Percentiles rank a stretch among this genome's conserved stretches.
These are phyloP conservation scores for Ceyx margarethae DNA, from an alignment of 2,113 vertebrate genomes.

Conservation along the genomic window DNA sequence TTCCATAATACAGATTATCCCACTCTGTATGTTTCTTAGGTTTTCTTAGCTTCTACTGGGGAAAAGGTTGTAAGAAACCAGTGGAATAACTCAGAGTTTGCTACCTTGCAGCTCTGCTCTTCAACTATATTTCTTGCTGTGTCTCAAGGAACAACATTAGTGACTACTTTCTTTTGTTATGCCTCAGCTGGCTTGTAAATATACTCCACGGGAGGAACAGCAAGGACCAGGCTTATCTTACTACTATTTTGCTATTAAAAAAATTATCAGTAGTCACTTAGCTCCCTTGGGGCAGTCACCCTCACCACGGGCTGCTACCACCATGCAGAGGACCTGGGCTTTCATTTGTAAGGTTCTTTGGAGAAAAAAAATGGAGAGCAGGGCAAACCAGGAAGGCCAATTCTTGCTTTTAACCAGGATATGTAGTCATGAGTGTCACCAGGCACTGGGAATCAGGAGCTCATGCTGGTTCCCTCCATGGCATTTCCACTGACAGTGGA, in stretches of 20 bases:
- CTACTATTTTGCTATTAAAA: neutral
- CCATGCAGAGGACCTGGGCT: fast-evolving
- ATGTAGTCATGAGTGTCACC: neutral
- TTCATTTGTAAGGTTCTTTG: neutral
- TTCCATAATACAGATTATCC: neutral
- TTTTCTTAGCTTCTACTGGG: neutral
- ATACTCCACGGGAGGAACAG: neutral
- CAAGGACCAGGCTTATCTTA: neutral
- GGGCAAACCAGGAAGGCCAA: neutral
- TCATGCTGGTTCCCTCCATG: neutral
- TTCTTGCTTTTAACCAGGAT: neutral
- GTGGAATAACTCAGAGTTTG: neutral
- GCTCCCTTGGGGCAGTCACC: neutral
- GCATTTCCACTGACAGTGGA: neutral
- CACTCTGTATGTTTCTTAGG: neutral
- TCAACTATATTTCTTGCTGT: neutral
- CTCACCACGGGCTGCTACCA: neutral
- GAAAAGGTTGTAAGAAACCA: neutral
- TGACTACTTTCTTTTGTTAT: neutral
- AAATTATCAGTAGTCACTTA: neutral
- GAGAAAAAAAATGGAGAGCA: fast-evolving
- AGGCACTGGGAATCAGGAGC: neutral
- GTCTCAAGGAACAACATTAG: neutral
- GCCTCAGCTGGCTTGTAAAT: neutral
- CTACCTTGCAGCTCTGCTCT: neutral